Percentiles rank a stretch among this genome's conserved stretches.
phyloP scores from a whole-genome alignment of 2,888 invertebrate species.

The Linnaemya tessellans region DNA sequence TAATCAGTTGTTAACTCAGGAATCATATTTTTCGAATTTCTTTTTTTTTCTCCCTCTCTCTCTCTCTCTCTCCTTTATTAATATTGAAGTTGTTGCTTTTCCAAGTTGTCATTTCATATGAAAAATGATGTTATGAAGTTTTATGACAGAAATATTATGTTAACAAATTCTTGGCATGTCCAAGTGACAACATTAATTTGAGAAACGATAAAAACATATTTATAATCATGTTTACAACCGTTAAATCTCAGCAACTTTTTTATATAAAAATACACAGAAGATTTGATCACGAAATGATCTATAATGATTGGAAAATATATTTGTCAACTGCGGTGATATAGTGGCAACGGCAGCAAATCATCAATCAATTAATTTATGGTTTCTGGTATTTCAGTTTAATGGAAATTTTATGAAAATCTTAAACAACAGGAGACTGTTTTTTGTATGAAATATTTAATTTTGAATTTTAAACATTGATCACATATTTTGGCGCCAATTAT shows the following conservation, averaged over 20 bases:
- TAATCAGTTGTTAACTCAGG: slow-evolving; percentile 80
- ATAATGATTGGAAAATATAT: not conserved
- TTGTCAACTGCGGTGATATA: too few species aligned
- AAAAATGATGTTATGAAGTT: slow-evolving; percentile 78
- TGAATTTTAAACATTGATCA: slow-evolving; percentile 32
- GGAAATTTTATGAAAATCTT: too few species aligned
- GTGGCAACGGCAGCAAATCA: too few species aligned
- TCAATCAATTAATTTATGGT: too few species aligned
- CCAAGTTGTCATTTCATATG: slow-evolving; percentile 72
- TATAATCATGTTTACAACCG: slow-evolving; percentile 42
- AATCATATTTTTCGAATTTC: slow-evolving; percentile 74
- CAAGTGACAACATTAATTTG: slow-evolving; percentile 82
- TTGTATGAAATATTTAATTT: not conserved
- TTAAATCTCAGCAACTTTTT: not conserved
- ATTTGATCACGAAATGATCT: not conserved
- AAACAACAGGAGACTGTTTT: too few species aligned
- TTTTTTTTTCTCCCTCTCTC: too few species aligned
- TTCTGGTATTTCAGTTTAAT: too few species aligned
- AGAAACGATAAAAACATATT: slow-evolving; percentile 69
- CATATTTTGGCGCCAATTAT: slow-evolving; percentile 74
- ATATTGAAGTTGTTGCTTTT: slow-evolving; percentile 1
- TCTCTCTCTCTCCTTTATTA: too few species aligned
- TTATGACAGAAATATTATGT: slow-evolving; percentile 81
- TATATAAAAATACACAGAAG: slow-evolving; percentile 33
- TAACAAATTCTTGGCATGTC: slow-evolving; percentile 81